A percentile compares a stretch with the other conserved stretches of the same genome.
These are phyloP conservation scores for Netelia inedita DNA, from an alignment of 2,888 invertebrate genomes.

Conservation along the genomic window DNA sequence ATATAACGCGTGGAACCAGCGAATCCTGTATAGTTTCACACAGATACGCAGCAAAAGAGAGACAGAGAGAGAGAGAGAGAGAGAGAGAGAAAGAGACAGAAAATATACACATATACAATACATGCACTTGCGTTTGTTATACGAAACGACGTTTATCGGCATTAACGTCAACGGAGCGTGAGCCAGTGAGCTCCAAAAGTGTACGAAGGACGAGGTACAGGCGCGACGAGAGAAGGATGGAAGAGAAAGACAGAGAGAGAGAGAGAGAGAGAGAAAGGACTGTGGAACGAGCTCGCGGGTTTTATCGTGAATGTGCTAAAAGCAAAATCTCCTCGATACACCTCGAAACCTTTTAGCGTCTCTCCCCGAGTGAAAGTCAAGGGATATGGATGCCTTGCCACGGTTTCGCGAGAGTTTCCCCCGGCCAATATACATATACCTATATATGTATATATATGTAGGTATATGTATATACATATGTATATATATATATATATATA, in stretches of 20 bases:
- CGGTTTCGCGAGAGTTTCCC: slow-evolving; percentile 52
- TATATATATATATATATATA: neutral
- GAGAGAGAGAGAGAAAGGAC: slow-evolving; percentile 60
- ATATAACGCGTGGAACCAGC: slow-evolving; percentile 36
- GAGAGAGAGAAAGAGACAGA: slow-evolving; percentile 18
- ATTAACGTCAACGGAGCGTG: slow-evolving; percentile 76
- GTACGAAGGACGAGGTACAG: slow-evolving; percentile 29
- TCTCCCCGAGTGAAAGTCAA: slow-evolving; percentile 74
- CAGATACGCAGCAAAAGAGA: slow-evolving; percentile 33
- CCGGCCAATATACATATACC: slow-evolving; percentile 21
- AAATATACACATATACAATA: slow-evolving; percentile 15
- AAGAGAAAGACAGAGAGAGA: slow-evolving; percentile 31
- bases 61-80: slow-evolving; percentile 38
- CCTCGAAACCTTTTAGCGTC: slow-evolving; percentile 84
- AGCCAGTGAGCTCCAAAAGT: slow-evolving; percentile 52
- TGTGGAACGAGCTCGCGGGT: slow-evolving; percentile 74
- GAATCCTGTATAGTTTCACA: neutral
- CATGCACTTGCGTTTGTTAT: slow-evolving; percentile 75
- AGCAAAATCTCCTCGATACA: slow-evolving; percentile 84
- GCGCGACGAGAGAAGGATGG: slow-evolving; percentile 15
- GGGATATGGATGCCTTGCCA: slow-evolving; percentile 56
- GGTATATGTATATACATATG: slow-evolving; percentile 7
- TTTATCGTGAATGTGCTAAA: slow-evolving; percentile 85
- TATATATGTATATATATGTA: slow-evolving; percentile 13
- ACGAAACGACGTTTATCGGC: slow-evolving; percentile 79